A percentile compares a stretch with the other conserved stretches of the same genome.
phyloP scores from a whole-genome alignment of 2,888 invertebrate genomes.

The Protophormia terraenovae region DNA sequence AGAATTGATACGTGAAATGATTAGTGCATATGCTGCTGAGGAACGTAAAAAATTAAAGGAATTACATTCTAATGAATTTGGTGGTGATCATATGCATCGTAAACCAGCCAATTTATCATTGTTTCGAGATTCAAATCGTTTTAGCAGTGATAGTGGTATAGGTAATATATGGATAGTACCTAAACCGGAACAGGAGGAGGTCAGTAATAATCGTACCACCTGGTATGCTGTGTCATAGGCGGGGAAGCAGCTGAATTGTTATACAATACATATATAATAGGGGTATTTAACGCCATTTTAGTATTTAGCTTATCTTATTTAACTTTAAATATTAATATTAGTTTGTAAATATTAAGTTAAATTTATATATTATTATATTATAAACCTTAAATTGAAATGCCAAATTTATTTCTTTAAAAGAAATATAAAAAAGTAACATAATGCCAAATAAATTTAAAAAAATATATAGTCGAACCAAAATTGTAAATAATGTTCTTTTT shows the following conservation, averaged over 20 bases:
- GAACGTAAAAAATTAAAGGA: constrained; percentile 78
- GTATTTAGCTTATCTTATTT: constrained; percentile 16
- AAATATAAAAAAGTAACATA: background rate
- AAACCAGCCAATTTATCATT: constrained; percentile 77
- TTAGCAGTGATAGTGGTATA: constrained; percentile 80
- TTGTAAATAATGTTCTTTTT: too few species aligned
- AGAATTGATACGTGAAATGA: constrained; percentile 79
- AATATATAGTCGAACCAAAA: background rate
- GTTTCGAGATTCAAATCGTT: constrained; percentile 80
- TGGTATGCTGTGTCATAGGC: constrained; percentile 76
- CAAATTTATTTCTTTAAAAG: constrained; percentile 21
- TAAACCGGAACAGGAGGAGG: constrained; percentile 74
- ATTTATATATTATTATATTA: background rate
- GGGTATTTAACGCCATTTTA: constrained; percentile 32
- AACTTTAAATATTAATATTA: constrained; percentile 4
- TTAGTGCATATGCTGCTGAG: constrained; percentile 76
- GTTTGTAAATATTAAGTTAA: background rate
- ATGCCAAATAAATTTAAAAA: constrained; percentile 7
- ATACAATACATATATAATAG: background rate
- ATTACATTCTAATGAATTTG: constrained; percentile 74
- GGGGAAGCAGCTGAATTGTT: background rate
- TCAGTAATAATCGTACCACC: constrained; percentile 76
- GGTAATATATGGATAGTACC: constrained; percentile 79
- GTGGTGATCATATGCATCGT: constrained; percentile 76
- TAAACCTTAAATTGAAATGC: background rate